Evolutionary conservation across 2,113 vertebrate species (phyloP), one percentile per base, ranked within the genome.

Genomic region (Oriolus oriolus): DNA sequence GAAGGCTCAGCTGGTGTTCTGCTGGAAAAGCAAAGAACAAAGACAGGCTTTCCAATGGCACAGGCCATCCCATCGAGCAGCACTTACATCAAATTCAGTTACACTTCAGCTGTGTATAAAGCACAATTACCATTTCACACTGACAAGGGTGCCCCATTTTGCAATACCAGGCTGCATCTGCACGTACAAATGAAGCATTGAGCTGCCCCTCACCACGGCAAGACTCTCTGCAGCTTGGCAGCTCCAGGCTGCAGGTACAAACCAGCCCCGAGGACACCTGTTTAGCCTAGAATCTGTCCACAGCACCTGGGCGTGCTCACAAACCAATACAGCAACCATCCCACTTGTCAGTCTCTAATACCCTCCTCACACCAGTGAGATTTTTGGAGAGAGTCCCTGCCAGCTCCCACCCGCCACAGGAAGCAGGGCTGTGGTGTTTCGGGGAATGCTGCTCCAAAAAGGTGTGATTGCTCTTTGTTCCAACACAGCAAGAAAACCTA

Each of bases 1-100:
- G 78, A 89, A 70, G 52, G 52, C 61, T 71, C 90, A 71, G 95
- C 47, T 81, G 78, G 47, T 75, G 56, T 19, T 64, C 56, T 79
- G 87, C 57, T 82, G 78, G 73, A 89, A 87, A 82, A 91, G 81
- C 81, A 71, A 53, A 31, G 74, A 63, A 93, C 77, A 93, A 78
- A 84, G 90, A 24, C 16, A 16, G 65, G 69, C 61, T 87, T 90
- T 81, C 80, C 81, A 53, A 39, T 23, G 54, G 80, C 91, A 84
- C 41, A 84, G 81, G 23, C 64, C 5, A 10, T 63, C 56, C 56
- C 63, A 27, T 17, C 3, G 17, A 79, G 78, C 90, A 93, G 47
- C 64, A 52, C n/a, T 71, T 54, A 31, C 9, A 31, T 4, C 59
- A 45, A 78, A 70, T 42, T 63, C 52, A 50, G 69, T 30, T 75